phyloP scores from a whole-genome alignment of 2,797 vertebrate genomes.

The Paedocypris micromegethes region DNA sequence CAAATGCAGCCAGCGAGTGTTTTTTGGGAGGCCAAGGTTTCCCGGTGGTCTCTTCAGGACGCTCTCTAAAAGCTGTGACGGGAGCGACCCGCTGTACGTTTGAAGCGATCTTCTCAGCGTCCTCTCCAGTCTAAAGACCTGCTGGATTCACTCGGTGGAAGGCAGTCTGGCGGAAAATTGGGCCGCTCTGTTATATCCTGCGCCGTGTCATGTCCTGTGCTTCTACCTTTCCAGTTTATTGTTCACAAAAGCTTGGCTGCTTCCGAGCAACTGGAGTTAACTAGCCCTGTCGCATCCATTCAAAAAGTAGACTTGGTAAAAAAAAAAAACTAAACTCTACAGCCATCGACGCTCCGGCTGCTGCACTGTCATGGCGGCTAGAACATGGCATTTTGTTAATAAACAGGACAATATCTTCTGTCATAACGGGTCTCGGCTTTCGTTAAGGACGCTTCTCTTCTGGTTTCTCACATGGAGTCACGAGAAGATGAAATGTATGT shows the following conservation, averaged over 20 bases:
- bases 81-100: too few species aligned
- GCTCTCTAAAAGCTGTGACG: not conserved
- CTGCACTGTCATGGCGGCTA: too few species aligned
- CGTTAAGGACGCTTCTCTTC: too few species aligned
- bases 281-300: constrained; percentile 57
- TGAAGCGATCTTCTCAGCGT: not conserved
- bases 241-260: constrained; percentile 69
- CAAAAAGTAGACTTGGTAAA: constrained; percentile 17
- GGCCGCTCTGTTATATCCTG: constrained; percentile 63
- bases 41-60: not conserved
- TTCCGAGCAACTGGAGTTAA: constrained; percentile 66
- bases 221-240: constrained; percentile 69
- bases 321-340: not conserved
- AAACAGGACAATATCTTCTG: too few species aligned
- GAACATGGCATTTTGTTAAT: too few species aligned
- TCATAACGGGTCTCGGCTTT: too few species aligned
- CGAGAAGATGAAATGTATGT: too few species aligned
- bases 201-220: constrained; percentile 46
- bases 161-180: constrained; percentile 72
- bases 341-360: too few species aligned
- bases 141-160: constrained; percentile 37
- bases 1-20: constrained; percentile 47
- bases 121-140: constrained; percentile 8
- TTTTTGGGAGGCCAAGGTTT: constrained; percentile 8
- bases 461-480: too few species aligned